Evolutionary conservation across 2,888 invertebrate species (phyloP).

Genomic region (Cosmia trapezina): DNA sequence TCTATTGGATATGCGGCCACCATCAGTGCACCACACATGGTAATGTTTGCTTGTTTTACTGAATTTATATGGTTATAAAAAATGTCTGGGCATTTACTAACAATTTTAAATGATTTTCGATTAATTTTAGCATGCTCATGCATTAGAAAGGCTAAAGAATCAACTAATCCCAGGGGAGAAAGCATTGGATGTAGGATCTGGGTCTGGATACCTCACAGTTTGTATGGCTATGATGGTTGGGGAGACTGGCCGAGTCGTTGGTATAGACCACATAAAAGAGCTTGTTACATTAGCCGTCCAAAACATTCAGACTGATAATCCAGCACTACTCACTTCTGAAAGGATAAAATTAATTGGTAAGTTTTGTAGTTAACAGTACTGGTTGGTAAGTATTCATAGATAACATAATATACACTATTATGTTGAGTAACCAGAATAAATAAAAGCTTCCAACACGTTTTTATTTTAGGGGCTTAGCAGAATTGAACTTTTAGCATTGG

Average conservation of each 20-base stretch:
- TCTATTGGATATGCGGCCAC: slow-evolving; percentile 98
- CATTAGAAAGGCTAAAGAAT: slow-evolving; percentile 95
- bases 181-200: slow-evolving; percentile 98
- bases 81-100: not conserved
- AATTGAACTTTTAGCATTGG: not conserved
- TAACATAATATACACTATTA: not conserved
- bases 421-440: not conserved
- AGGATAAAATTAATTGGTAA: slow-evolving; percentile 93
- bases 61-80: not conserved
- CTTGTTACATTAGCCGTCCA: slow-evolving; percentile 93
- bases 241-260: slow-evolving; percentile 92
- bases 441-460: not conserved
- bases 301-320: slow-evolving; percentile 94
- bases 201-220: slow-evolving; percentile 97
- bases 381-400: not conserved
- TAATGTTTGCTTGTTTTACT: slow-evolving; percentile 74
- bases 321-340: slow-evolving; percentile 92
- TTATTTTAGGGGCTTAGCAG: not conserved
- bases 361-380: slow-evolving; percentile 51
- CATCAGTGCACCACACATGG: slow-evolving; percentile 99
- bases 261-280: slow-evolving; percentile 97
- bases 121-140: slow-evolving; percentile 95
- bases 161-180: slow-evolving; percentile 94
- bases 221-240: slow-evolving; percentile 97
- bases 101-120: not conserved